Conservation (phyloP, 2,797 vertebrate genomes). For the Brachyalestes nurse region DNA sequence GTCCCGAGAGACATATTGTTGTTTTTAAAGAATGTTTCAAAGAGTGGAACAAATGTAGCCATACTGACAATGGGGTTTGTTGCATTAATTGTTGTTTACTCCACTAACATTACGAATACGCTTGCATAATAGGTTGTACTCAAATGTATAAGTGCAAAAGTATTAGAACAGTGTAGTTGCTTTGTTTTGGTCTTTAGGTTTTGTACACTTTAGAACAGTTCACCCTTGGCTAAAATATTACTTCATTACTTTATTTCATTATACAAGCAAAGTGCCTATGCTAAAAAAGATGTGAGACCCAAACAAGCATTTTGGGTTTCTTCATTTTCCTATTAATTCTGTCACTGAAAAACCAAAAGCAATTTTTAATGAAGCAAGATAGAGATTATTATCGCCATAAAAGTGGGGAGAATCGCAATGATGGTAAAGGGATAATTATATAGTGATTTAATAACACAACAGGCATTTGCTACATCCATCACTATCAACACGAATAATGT, state of each 20-base stretch:
- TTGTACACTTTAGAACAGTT: neutral
- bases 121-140: neutral
- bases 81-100: constrained; percentile 26
- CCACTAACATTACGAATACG: neutral
- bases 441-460: neutral
- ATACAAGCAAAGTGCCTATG: neutral
- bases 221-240: neutral
- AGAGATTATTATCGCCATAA: neutral
- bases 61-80: constrained; percentile 13
- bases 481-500: neutral
- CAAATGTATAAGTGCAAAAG: neutral
- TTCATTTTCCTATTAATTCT: neutral
- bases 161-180: neutral
- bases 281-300: neutral
- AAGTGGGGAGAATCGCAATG: neutral
- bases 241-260: neutral
- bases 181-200: neutral
- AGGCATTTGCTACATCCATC: neutral
- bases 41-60: neutral
- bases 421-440: constrained; percentile 5
- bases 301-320: neutral
- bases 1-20: neutral
- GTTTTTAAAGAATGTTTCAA: constrained; percentile 32
- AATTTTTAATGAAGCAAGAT: neutral
- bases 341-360: neutral